These are phyloP conservation scores for Drosophila longiperda DNA, from an alignment of 2,888 invertebrate species.

Conservation along the genomic window DNA sequence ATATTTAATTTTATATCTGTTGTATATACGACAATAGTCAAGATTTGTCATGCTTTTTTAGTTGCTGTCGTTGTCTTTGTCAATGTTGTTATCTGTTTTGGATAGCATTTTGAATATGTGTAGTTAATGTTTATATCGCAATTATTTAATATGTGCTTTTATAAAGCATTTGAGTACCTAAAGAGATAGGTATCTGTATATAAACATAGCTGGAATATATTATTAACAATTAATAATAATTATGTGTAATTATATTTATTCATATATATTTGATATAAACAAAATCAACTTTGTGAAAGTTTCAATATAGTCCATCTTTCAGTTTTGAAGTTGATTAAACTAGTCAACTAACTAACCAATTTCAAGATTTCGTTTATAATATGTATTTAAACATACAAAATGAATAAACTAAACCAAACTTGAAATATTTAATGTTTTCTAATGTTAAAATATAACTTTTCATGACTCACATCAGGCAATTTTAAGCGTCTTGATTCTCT, in stretches of 20 bases:
- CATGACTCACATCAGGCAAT: background rate
- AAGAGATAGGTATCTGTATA: no score
- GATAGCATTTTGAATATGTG: background rate
- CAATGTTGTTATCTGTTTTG: constrained; percentile 43
- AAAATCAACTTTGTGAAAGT: background rate
- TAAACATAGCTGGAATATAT: background rate
- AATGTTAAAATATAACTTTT: background rate
- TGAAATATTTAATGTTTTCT: background rate
- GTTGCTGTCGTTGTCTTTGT: constrained; percentile 14
- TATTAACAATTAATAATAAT: no score
- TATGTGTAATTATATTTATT: background rate
- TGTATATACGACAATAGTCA: constrained; percentile 28
- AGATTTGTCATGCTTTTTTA: constrained; percentile 57
- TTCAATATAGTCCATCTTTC: background rate
- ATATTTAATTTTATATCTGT: constrained; percentile 1
- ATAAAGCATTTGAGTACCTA: background rate
- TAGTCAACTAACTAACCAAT: no score
- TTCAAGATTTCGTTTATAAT: no score
- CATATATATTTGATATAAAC: background rate
- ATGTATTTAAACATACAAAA: no score
- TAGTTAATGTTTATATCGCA: background rate
- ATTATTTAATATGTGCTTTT: background rate
- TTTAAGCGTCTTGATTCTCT: background rate
- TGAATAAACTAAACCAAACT: no score
- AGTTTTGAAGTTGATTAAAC: background rate